Percentiles rank a stretch among this genome's conserved stretches.
Conservation (phyloP, 2,888 invertebrate genomes). For the Syritta pipiens region DNA sequence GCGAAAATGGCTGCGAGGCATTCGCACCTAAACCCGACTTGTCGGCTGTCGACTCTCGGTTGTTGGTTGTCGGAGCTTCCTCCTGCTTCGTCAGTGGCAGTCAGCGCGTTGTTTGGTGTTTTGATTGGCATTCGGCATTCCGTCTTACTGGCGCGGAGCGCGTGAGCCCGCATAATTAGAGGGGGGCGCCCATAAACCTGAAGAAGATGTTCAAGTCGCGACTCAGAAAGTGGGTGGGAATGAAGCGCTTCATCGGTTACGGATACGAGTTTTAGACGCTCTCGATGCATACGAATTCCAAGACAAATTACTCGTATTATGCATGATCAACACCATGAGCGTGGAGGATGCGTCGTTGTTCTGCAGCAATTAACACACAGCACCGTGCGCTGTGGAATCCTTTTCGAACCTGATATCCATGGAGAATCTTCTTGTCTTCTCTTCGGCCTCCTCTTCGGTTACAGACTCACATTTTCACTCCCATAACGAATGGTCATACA, state of each 20-base stretch:
- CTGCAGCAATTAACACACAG: conserved; percentile 3
- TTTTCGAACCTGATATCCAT: conserved; percentile 61
- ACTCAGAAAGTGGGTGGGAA: conserved; percentile 52
- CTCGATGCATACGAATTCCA: background rate
- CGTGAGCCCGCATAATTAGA: conserved; percentile 51
- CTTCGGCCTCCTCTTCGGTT: conserved; percentile 22
- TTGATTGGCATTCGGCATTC: conserved; percentile 67
- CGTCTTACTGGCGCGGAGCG: conserved; percentile 11
- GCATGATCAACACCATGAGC: background rate
- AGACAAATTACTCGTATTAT: conserved; percentile 5
- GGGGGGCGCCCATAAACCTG: conserved; percentile 40
- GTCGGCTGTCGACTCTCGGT: too few relatives aligned
- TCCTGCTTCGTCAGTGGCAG: conserved; percentile 51
- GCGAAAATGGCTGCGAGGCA: conserved; percentile 68
- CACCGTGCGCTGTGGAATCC: conserved; percentile 12
- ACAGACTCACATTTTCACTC: conserved; percentile 54
- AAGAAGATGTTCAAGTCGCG: conserved; percentile 60
- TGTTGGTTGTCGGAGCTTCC: conserved; percentile 37
- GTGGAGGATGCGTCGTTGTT: background rate
- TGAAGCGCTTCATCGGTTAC: conserved; percentile 32
- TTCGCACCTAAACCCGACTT: conserved; percentile 47
- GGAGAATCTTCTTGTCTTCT: conserved; percentile 38
- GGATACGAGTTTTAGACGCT: conserved; percentile 8
- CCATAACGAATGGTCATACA: conserved; percentile 67
- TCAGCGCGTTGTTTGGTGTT: conserved; percentile 57